Conservation (phyloP, 2,888 invertebrate genomes). For the Linnaemya tessellans region DNA sequence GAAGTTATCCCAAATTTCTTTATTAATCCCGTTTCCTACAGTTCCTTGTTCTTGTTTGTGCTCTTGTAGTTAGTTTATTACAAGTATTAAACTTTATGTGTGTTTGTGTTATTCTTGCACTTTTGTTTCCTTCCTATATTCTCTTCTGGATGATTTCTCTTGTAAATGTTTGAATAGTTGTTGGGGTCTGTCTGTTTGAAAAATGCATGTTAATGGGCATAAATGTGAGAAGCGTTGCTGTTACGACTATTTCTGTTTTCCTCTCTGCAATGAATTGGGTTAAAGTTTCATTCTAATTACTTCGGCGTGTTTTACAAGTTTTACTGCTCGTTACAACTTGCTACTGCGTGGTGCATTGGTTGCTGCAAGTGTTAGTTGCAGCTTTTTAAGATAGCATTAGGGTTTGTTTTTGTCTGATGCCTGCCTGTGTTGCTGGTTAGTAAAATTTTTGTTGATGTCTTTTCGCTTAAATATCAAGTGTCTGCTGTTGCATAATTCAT, state of each 20-base stretch:
- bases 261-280: conserved; percentile 66
- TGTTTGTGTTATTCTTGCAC: conserved; percentile 20
- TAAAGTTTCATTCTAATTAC: conserved; percentile 67
- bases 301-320: conserved; percentile 67
- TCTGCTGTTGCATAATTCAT: conserved; percentile 51
- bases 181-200: background rate
- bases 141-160: conserved; percentile 7
- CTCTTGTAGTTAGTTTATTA: conserved; percentile 22
- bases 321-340: conserved; percentile 61
- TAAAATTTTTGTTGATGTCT: conserved; percentile 8
- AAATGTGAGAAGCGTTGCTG: conserved; percentile 9
- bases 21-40: background rate
- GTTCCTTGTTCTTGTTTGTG: background rate
- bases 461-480: conserved; percentile 36
- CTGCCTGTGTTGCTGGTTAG: conserved; percentile 18
- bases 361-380: conserved; percentile 27
- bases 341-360: conserved; percentile 1
- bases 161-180: background rate
- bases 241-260: conserved; percentile 33
- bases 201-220: background rate
- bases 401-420: background rate
- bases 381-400: conserved; percentile 15
- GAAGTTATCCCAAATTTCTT: conserved; percentile 50
- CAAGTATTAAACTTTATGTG: conserved; percentile 1
- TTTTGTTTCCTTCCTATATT: conserved; percentile 15